A percentile compares a stretch with the other conserved stretches of the same genome.
These are phyloP conservation scores for Bhutanitis thaidina DNA, from an alignment of 2,888 invertebrate genomes.

Conservation along the genomic window DNA sequence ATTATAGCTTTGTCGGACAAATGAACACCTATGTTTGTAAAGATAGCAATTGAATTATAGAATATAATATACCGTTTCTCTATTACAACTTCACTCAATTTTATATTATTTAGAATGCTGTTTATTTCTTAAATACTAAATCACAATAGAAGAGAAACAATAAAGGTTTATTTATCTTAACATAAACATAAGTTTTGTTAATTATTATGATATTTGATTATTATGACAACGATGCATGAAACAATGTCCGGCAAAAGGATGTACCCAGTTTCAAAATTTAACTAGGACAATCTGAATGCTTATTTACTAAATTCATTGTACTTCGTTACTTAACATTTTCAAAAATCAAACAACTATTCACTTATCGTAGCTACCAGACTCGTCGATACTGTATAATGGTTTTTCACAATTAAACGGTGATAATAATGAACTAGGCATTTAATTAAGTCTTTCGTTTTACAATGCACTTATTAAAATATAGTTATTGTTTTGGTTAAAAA, in stretches of 20 bases:
- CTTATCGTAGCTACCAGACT: conserved; percentile 10
- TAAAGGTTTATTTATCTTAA: too few relatives aligned
- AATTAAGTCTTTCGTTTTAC: conserved; percentile 9
- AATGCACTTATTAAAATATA: conserved; percentile 10
- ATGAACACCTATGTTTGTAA: neutral
- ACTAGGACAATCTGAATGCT: conserved; percentile 46
- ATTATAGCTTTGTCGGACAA: neutral
- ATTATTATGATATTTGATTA: neutral
- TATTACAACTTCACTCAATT: too few relatives aligned
- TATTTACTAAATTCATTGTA: conserved; percentile 53
- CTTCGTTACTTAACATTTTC: conserved; percentile 26
- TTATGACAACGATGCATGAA: neutral
- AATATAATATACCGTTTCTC: too few relatives aligned
- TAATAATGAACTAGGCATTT: conserved; percentile 13
- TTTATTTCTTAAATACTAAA: too few relatives aligned
- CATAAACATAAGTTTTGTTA: neutral
- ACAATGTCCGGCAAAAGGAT: neutral
- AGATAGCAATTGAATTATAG: too few relatives aligned
- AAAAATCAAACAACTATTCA: conserved; percentile 20
- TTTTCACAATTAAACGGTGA: conserved; percentile 13
- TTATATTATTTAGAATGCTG: too few relatives aligned
- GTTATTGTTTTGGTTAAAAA: neutral
- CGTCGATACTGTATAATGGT: neutral
- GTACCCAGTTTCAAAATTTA: conserved; percentile 22
- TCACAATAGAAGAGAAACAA: too few relatives aligned